Base-by-base conservation (phyloP, 2,113 vertebrate species). In the Epinephelus moara region DNA sequence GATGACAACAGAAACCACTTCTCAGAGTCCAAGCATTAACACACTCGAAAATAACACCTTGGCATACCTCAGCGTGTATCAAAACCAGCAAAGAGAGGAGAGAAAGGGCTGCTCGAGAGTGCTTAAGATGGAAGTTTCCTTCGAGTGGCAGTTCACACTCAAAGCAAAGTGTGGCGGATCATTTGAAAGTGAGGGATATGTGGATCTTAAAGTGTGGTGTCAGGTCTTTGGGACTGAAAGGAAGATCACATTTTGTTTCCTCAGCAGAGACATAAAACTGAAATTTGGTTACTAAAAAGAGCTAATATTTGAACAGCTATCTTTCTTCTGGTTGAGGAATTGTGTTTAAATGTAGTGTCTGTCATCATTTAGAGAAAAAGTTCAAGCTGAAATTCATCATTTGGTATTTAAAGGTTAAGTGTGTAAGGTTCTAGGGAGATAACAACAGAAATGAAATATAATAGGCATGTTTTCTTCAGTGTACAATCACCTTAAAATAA, bases 1-100 rank as follows among this genome's bases (percentile, higher is more conserved):
- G 87, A 50, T 80, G 91, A 94, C 91, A 93, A 92, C 89, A 92
- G 92, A 91, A 86, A 89, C 77, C 90, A 88, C 92, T 93, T 88
- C 77, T 88, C 79, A 18, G 25, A 81, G 72, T 69, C 81, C 40
- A 6, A 80, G 82, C 78, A 49, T 91, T 88, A 89, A 84, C 91
- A 79, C 86, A 81, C 89, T 88, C 19, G 79, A 91, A 91, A 78
- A 87, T 82, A 92, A 88, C 91, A 91, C 90, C 91, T 91, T 62
- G 70, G 57, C 11, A 66, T 71, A 86, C 80, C 83, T 77, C 78
- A 47, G 62, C 56, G 82, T 84, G 80, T 79, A 83, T 90, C 78
- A 86, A 91, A 89, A 84, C 75, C 64, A 42, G 42, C 49, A 76
- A 67, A 85, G 47, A 67, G 53, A 67, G 17, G 75, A 81, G 70